Conservation (phyloP, 2,888 invertebrate genomes). For the Orthosia gracilis region DNA sequence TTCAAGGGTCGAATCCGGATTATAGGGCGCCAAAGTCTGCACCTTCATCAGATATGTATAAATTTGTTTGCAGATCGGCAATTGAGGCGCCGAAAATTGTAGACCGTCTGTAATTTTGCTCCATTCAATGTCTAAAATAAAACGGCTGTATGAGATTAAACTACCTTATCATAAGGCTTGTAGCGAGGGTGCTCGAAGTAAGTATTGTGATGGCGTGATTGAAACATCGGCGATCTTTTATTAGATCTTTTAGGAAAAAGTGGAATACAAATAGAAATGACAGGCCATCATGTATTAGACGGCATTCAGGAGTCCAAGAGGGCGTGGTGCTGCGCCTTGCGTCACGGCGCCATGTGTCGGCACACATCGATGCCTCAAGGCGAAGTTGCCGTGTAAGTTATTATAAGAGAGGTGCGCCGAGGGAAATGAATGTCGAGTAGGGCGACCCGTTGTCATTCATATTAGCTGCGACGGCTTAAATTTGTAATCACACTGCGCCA, state of each 20-base stretch:
- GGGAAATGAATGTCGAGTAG: slow-evolving; percentile 91
- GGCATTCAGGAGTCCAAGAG: slow-evolving; percentile 30
- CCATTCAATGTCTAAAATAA: slow-evolving; percentile 78
- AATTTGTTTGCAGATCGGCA: slow-evolving; percentile 85
- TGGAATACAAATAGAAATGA: slow-evolving; percentile 17
- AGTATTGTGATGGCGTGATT: slow-evolving; percentile 52
- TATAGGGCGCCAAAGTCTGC: slow-evolving; percentile 90
- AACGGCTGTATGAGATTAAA: slow-evolving; percentile 72
- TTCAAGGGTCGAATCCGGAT: slow-evolving; percentile 90
- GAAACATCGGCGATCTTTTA: slow-evolving; percentile 34
- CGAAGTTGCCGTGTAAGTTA: slow-evolving; percentile 89
- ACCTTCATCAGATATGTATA: slow-evolving; percentile 90
- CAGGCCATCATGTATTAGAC: slow-evolving; percentile 27
- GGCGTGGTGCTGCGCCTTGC: slow-evolving; percentile 39
- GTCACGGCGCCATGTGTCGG: slow-evolving; percentile 42
- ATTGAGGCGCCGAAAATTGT: slow-evolving; percentile 86
- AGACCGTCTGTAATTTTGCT: slow-evolving; percentile 82
- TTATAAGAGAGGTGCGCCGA: slow-evolving; percentile 90
- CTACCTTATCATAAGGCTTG: slow-evolving; percentile 67
- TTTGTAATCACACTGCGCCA: slow-evolving; percentile 89
- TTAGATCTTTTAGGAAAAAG: slow-evolving; percentile 22
- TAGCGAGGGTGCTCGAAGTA: slow-evolving; percentile 49
- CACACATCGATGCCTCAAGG: slow-evolving; percentile 85
- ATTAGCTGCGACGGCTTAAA: slow-evolving; percentile 90
- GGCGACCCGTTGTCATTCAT: slow-evolving; percentile 90